These are phyloP conservation scores for Aspidoscelis tigris DNA, from an alignment of 2,113 vertebrate species.

Conservation along the genomic window DNA sequence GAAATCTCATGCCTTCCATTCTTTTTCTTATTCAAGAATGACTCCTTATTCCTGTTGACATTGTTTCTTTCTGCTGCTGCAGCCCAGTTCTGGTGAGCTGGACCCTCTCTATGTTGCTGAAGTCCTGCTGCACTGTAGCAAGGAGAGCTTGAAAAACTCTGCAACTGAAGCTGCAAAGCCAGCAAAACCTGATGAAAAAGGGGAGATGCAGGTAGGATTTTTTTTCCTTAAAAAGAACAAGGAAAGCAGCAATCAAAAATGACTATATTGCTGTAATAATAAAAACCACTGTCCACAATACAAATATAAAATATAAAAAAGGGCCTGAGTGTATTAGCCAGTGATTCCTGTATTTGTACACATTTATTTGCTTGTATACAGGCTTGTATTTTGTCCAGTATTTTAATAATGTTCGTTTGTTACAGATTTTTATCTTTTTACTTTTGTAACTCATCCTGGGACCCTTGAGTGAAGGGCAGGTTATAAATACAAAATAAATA, in stretches of 20 bases:
- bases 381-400: too few species aligned
- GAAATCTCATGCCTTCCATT: neutral
- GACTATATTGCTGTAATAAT: too few species aligned
- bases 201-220: constrained; percentile 93
- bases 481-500: neutral
- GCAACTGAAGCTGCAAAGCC: constrained; percentile 92
- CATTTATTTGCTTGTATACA: too few species aligned
- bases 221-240: neutral
- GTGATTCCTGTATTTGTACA: too few species aligned
- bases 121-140: constrained; percentile 92
- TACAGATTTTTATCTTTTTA: too few species aligned
- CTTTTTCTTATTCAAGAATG: neutral
- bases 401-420: too few species aligned
- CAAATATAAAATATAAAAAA: too few species aligned
- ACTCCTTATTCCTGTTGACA: constrained; percentile 5
- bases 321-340: too few species aligned
- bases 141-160: constrained; percentile 92
- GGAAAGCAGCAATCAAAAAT: too few species aligned
- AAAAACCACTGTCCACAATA: too few species aligned
- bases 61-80: constrained; percentile 31
- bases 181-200: constrained; percentile 85
- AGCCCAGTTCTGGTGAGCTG: constrained; percentile 84
- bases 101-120: constrained; percentile 94
- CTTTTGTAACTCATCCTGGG: too few species aligned
- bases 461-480: too few species aligned